Base-by-base conservation (phyloP, 64 coral and sea anemone species). In the Astreopora myriophthalma region DNA sequence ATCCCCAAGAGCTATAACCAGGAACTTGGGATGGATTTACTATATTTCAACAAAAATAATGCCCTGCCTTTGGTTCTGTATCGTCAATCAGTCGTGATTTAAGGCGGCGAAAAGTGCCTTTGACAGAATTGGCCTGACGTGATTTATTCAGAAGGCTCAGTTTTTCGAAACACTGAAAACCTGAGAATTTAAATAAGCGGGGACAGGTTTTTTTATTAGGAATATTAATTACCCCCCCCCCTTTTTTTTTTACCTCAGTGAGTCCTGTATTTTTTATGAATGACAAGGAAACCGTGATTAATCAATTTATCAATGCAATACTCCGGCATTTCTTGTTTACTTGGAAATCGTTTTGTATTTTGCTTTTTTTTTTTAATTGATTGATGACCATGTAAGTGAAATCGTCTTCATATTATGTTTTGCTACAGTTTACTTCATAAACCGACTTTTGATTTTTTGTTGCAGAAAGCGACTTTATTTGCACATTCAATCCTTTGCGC, bases 391-490 rank as follows among this genome's bases (percentile, higher is more conserved):
- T n/a, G n/a, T n/a, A 13, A 55, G 23, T 25, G 29, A 38, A 65
- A 25, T 32, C 26, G 14, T 34, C 12, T 38, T 63, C 19, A 1
- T 10, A 17, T 25, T 33, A 34, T 16, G 26, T 64, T 82, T 83
- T 38, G 58, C 24, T 11, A 39, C 33, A 22, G 38, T 34, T 32
- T 20, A 34, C 33, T 80, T 58, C 29, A 19, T 60, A 20, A 60
- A 80, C 27, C 24, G 31, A 80, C 76, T 60, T 60, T 61, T 80
- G 28, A 29, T 34, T 60, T 80, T 52, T 61, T 27, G 60, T 80
- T 80, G 27, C 52, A 35, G 33, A 31, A 80, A 26, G 40, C 6
- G 4, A 22, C 29, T 34, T 34, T 33, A 58, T 79, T 79, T 25
- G 30, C 75, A 52, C 46, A 6, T 52, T n/a, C 48, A 34, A 34